A percentile compares a stretch with the other conserved stretches of the same genome.
Evolutionary conservation across 2,888 invertebrate genomes (phyloP).

Genomic region (Strigamia transsilvanica): DNA sequence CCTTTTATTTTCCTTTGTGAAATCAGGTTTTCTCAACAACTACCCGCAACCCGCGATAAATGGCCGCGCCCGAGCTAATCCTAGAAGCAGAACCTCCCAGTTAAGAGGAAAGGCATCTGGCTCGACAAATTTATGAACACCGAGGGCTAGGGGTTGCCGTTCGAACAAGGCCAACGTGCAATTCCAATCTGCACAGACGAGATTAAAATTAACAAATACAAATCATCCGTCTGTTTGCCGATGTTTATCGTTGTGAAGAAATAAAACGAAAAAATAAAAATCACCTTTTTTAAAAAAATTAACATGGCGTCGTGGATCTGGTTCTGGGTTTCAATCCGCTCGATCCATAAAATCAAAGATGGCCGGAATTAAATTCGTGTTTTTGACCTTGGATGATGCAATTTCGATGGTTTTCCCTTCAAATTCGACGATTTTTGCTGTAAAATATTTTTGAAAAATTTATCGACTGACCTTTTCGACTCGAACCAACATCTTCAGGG

Average conservation of each 20-base stretch:
- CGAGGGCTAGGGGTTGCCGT: conserved; percentile 7
- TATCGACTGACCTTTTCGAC: background rate
- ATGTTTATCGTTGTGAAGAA: too few relatives aligned
- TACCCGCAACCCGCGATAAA: background rate
- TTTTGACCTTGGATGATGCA: too few relatives aligned
- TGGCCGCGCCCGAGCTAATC: conserved; percentile 7
- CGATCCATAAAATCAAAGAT: too few relatives aligned
- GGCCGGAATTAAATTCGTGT: too few relatives aligned
- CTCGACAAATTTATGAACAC: background rate
- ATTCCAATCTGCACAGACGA: background rate
- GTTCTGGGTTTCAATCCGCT: too few relatives aligned
- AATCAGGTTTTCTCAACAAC: background rate
- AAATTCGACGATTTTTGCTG: too few relatives aligned
- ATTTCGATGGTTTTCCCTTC: too few relatives aligned
- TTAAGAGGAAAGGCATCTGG: conserved; percentile 12
- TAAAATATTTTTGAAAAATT: background rate
- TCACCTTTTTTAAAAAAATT: too few relatives aligned
- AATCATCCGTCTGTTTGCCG: too few relatives aligned
- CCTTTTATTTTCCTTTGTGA: background rate
- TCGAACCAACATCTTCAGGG: background rate
- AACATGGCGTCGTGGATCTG: too few relatives aligned
- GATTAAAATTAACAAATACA: background rate
- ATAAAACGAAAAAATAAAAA: too few relatives aligned
- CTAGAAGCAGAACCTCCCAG: conserved; percentile 31
- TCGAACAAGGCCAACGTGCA: conserved; percentile 17